Evolutionary conservation across 2,888 invertebrate genomes (phyloP).

Genomic region (Amaurobius ferox): DNA sequence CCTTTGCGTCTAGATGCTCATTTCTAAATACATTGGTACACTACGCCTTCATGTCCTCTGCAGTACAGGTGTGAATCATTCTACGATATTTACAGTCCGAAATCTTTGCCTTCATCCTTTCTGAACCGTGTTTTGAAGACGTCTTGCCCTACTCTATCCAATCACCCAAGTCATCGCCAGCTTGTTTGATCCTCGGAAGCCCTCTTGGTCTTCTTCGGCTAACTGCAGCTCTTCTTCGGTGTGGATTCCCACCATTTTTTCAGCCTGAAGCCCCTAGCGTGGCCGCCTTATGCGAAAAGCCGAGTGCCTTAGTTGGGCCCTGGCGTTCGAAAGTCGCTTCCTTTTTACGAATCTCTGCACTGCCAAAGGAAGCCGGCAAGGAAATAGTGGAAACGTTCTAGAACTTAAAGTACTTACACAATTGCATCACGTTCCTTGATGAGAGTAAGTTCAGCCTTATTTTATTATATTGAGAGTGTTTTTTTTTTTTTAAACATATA

Average conservation of each 20-base stretch:
- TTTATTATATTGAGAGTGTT: not conserved
- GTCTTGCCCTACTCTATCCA: too few species aligned
- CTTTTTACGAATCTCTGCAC: constrained; percentile 84
- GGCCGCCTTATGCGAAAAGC: constrained; percentile 69
- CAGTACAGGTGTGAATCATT: too few species aligned
- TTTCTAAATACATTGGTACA: not conserved
- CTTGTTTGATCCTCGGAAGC: too few species aligned
- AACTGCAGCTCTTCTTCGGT: not conserved
- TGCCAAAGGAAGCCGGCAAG: constrained; percentile 88
- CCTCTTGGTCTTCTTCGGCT: not conserved
- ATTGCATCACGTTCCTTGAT: constrained; percentile 89
- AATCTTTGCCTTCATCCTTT: too few species aligned
- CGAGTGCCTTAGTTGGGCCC: constrained; percentile 63
- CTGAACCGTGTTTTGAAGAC: too few species aligned
- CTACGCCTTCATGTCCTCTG: not conserved
- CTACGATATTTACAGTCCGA: too few species aligned
- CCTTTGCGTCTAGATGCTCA: not conserved
- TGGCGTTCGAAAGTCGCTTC: constrained; percentile 62
- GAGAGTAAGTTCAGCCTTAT: constrained; percentile 27
- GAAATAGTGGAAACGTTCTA: constrained; percentile 89
- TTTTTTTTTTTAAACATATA: too few species aligned
- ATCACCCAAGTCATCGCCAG: too few species aligned
- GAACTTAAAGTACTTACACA: constrained; percentile 90
- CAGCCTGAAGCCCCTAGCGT: constrained; percentile 55
- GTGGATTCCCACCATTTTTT: constrained; percentile 44